Percentiles rank a stretch among this genome's conserved stretches.
Evolutionary conservation across 2,888 invertebrate species (phyloP).

Genomic region (Mythimna ferrago): DNA sequence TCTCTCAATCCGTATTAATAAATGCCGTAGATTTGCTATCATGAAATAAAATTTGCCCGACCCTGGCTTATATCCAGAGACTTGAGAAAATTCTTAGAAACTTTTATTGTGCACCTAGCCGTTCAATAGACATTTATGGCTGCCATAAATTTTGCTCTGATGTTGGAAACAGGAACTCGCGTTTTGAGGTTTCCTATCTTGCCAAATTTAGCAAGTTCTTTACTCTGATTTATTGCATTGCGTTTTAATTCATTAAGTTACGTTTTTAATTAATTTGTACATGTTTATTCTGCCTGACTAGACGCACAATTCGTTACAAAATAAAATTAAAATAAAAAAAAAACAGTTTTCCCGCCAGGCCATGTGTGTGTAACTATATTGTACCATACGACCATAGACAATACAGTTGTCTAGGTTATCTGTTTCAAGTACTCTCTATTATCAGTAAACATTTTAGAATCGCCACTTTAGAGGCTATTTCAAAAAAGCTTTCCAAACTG

Average conservation of each 20-base stretch:
- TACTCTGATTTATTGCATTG: slow-evolving; percentile 2
- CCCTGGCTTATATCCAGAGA: slow-evolving; percentile 29
- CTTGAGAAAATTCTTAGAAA: slow-evolving; percentile 30
- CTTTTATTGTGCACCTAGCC: slow-evolving; percentile 23
- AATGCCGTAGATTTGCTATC: slow-evolving; percentile 24
- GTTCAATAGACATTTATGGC: slow-evolving; percentile 29
- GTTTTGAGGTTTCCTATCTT: slow-evolving; percentile 41
- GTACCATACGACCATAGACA: no score
- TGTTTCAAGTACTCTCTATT: no score
- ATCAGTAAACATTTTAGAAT: no score
- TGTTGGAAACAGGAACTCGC: slow-evolving; percentile 23
- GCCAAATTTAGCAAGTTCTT: slow-evolving; percentile 20
- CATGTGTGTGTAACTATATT: no score
- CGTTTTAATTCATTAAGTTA: not conserved
- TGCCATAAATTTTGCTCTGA: slow-evolving; percentile 13
- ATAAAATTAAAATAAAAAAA: no score
- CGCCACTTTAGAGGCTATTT: no score
- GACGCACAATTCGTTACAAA: no score
- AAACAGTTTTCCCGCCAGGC: no score
- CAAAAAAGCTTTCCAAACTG: no score
- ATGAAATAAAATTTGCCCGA: slow-evolving; percentile 7
- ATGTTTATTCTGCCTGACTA: no score
- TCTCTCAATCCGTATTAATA: slow-evolving; percentile 7
- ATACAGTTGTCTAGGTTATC: no score
- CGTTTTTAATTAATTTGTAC: no score